Base-by-base conservation (phyloP, 1,140 invertebrate genomes). In the Holotrichia oblita region DNA sequence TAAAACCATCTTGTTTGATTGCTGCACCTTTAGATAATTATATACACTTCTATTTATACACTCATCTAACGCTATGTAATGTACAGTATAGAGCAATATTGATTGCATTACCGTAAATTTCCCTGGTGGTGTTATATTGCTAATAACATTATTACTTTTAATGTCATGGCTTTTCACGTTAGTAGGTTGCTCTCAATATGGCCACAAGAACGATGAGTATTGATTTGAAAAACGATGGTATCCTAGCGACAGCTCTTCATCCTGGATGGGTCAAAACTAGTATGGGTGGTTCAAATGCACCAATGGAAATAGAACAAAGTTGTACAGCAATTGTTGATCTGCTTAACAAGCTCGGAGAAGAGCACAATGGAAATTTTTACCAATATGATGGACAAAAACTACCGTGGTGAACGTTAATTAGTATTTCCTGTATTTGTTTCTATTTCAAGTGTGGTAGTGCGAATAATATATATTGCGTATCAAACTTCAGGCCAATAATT, bases 241-340 rank as follows among this genome's bases (percentile, higher is more conserved):
- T 98, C 77, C 82, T 97, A 3, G 93, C 91, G 0, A 88, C 92
- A 0, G 91, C 90, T 72, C 83, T 98, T 69, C 96, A 98, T 88
- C 96, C 96, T 0, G 96, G 96, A 0, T 98, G 96, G 96, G 94
- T 97, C 0, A 91, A 92, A 83, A 98, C 96, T 0, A 94, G 95
- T 78, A 94, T 98, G 94, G 96, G 96, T 4, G 95, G 95, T 9
- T 85, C 87, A 72, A 93, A 92, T 81, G 96, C 96, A 1, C 92
- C 92, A 0, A 84, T 97, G 10, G 91, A 92, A 76, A 86, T 95
- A 10, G 88, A 92, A 59, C 89, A 90, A 1, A 93, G 93, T 84
- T 90, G 92, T 0, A 81, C 80, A 0, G 87, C 89, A 7, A 93
- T 97, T 34, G 84, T 97, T 6, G 85, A 91, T 10, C 92, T 92